Base-by-base conservation (phyloP, 1,140 invertebrate genomes). In the Danaus melanippus region DNA sequence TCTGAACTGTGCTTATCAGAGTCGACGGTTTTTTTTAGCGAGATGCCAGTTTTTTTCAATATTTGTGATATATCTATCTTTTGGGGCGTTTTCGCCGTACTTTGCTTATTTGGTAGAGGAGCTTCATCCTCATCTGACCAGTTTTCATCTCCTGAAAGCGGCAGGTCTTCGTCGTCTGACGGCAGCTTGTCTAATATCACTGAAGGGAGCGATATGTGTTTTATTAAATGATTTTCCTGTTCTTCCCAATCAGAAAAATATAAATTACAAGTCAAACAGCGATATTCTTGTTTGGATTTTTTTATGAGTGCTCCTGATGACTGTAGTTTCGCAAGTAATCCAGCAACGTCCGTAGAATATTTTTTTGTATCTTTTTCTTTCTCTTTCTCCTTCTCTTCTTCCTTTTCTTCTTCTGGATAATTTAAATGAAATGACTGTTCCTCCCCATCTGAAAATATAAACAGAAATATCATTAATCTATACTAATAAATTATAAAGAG, bases 1-100 rank as follows among this genome's bases (percentile, higher is more conserved):
- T 74, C 68, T 45, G 77, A 68, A 54, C 52, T 76, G 53, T 70
- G 66, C 9, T 56, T 39, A 1, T 67, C 60, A 17, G 44, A 53
- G 10, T 73, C 71, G 15, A 39, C 50, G 5, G 69, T 32, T 56
- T 82, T 84, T 64, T 84, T 84, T 11, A 86, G 55, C 1, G 71
- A 75, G 9, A 84, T 50, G 8, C 77, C 76, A 32, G 73, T 74
- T 12, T 82, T 76, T 48, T 83, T 79, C 12, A 84, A 62, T 54
- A 84, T 65, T 69, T 83, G 74, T 10, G 84, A 81, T 57, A 84
- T 79, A 48, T 84, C 76, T 48, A 84, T 73, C 67, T 83, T 86
- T 69, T 81, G 79, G 41, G 79, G 76, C 56, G 75, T 59, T 61
- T 77, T 71, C 40, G 62, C 53, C 46, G 39, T 12, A 10, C 47